Base-by-base conservation (phyloP, 2,888 invertebrate genomes). In the Criorhina ranunculi region DNA sequence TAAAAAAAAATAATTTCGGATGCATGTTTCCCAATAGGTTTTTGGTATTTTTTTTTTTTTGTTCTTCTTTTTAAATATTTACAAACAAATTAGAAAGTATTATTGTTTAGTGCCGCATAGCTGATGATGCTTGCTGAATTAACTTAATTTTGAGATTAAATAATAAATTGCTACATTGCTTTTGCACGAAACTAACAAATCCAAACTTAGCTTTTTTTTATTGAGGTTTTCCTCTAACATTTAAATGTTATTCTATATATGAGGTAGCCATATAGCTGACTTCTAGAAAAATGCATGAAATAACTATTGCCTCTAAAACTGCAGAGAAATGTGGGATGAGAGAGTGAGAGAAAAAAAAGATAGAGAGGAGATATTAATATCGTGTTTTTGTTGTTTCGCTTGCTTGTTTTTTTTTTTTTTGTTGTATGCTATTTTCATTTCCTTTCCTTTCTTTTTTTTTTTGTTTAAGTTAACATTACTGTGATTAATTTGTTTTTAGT, bases 131-230 rank as follows among this genome's bases (percentile, higher is more conserved):
- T 59, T 75, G 51, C 59, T 60, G 46, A 70, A 42, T 64, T 69
- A 29, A 62, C 29, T 64, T 35, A 33, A 57, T 59, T 35, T 64
- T 57, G 55, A 24, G 24, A 57, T 29, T 46, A 46, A 75, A 60
- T 69, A 72, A 75, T 42, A 51, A 77, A 55, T 62, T 55, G 53
- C 77, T 82, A 82, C 64, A 78, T 72, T 51, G 76, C 76, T 76
- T 59, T 76, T 72, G 82, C 78, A 83, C 46, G 72, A 67, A 78
- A 83, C 78, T 67, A 78, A 83, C 72, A 73, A 60, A 59, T 42
- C 62, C 33, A 72, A 82, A 77, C 51, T 57, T 49, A 42, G 37
- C 46, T 66, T 29, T 55, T 62, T 62, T 12, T 35, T 44, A n/a
- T 29, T 17, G 31, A 75, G 69, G 46, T 49, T 57, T 62, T 40